phyloP scores from a whole-genome alignment of 1,140 invertebrate genomes.

The Mylabris phalerata region DNA sequence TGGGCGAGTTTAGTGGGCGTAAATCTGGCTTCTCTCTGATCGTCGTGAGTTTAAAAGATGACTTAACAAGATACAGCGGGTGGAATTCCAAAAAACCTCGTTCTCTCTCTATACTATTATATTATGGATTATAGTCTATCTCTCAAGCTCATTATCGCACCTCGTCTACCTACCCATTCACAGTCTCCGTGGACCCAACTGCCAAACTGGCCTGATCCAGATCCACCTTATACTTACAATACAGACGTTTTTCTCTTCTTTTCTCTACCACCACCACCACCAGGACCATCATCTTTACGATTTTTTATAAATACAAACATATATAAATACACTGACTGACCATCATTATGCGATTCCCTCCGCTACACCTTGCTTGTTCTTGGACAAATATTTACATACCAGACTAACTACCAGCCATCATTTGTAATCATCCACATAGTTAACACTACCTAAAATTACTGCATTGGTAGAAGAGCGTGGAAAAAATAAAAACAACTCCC shows the following conservation, averaged over 20 bases:
- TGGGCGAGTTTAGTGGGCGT: conserved; percentile 22
- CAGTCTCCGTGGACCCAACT: conserved; percentile 24
- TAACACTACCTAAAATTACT: conserved; percentile 21
- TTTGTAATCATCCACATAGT: conserved; percentile 27
- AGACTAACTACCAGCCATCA: conserved; percentile 27
- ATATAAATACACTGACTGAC: background rate
- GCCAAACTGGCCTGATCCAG: conserved; percentile 27
- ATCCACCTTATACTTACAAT: conserved; percentile 11
- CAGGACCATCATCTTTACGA: background rate
- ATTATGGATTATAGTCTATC: conserved; percentile 20
- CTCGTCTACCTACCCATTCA: conserved; percentile 35
- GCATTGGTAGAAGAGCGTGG: too few species aligned
- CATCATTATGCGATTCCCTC: conserved; percentile 19
- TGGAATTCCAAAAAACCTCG: conserved; percentile 36
- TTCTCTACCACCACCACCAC: background rate
- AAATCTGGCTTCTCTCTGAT: conserved; percentile 26
- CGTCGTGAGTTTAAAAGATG: conserved; percentile 35
- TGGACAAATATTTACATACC: conserved; percentile 29
- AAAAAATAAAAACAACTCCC: too few species aligned
- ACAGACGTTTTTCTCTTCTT: too few species aligned
- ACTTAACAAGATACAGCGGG: conserved; percentile 42
- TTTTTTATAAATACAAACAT: background rate
- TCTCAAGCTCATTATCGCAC: conserved; percentile 40
- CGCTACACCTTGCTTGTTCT: background rate
- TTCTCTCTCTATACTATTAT: conserved; percentile 23